These are phyloP conservation scores for Nomada ruficornis DNA, from an alignment of 2,888 invertebrate genomes.

Conservation along the genomic window DNA sequence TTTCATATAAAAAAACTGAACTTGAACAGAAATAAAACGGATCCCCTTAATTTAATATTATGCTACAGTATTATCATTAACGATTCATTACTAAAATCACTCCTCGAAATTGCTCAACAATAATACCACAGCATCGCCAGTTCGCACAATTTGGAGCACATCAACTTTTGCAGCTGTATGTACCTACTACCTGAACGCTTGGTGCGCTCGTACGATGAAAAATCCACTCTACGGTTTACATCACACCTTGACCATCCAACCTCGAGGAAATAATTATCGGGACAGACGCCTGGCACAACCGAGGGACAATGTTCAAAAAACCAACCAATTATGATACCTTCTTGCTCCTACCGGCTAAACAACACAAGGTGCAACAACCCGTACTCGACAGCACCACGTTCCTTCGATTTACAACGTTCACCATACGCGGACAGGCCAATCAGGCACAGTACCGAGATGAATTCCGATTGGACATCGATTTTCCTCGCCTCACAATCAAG, in stretches of 20 bases:
- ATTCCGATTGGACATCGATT: slow-evolving; percentile 17
- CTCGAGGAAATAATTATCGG: slow-evolving; percentile 12
- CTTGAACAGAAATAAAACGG: too few species aligned
- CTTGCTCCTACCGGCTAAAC: background rate
- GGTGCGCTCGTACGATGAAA: background rate
- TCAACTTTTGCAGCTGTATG: background rate
- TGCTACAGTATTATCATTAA: too few species aligned
- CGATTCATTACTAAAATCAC: too few species aligned
- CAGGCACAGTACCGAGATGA: too few species aligned
- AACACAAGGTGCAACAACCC: slow-evolving; percentile 10
- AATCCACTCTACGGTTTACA: background rate
- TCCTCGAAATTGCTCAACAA: too few species aligned
- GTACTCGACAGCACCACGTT: background rate
- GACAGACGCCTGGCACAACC: background rate
- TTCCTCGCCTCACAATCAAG: slow-evolving; percentile 18
- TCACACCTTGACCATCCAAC: background rate
- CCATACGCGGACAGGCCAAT: too few species aligned
- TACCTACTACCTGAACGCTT: background rate
- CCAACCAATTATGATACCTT: background rate
- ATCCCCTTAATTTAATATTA: too few species aligned
- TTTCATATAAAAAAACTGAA: too few species aligned
- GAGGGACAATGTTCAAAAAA: background rate
- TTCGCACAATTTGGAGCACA: too few species aligned
- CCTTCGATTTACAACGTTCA: background rate
- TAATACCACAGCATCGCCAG: too few species aligned